Evolutionary conservation across 2,113 vertebrate species (phyloP).

Genomic region (Strix uralensis): DNA sequence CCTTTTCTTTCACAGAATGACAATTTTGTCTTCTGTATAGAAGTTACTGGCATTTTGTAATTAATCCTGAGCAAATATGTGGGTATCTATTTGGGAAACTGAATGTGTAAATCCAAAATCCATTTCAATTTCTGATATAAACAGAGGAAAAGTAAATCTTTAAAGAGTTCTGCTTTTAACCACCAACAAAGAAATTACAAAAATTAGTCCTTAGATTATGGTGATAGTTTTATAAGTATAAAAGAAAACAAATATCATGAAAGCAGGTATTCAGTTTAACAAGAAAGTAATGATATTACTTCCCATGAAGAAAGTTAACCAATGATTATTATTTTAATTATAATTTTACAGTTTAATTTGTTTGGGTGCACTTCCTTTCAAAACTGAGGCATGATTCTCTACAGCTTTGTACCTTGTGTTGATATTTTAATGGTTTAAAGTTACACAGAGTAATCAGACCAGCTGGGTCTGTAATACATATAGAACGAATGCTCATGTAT

Average conservation of each 20-base stretch:
- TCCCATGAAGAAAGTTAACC: neutral
- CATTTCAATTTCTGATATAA: neutral
- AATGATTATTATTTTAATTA: neutral
- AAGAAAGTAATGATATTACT: neutral
- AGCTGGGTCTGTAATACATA: neutral
- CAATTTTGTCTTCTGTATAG: neutral
- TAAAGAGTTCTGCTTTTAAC: neutral
- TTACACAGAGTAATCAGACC: neutral
- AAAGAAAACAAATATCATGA: neutral
- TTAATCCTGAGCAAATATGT: neutral
- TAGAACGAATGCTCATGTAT: neutral
- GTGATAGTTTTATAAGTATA: neutral
- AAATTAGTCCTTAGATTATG: neutral
- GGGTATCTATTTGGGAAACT: neutral
- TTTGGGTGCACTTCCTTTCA: neutral
- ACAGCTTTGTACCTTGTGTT: neutral
- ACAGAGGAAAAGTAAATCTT: neutral
- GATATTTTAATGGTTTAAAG: neutral
- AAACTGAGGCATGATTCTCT: neutral
- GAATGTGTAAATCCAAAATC: neutral
- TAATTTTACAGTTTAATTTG: neutral
- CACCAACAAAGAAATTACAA: neutral
- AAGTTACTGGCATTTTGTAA: conserved; percentile 4
- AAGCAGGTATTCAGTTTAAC: neutral
- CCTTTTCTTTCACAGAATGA: neutral